These are phyloP conservation scores for Misgurnus anguillicaudatus DNA, from an alignment of 2,113 vertebrate species.

Conservation along the genomic window DNA sequence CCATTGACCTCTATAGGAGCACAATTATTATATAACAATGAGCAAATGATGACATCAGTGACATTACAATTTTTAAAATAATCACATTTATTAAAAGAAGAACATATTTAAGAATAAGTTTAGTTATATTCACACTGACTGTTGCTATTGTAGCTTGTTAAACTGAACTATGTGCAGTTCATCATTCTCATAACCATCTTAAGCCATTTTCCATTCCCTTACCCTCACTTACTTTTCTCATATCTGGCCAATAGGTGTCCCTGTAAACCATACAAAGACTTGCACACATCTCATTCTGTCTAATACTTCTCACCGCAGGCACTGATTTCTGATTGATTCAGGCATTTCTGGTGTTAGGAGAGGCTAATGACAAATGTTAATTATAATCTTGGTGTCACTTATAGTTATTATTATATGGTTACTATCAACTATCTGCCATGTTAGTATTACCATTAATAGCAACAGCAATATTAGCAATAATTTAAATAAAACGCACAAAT, in stretches of 20 bases:
- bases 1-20: no score
- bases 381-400: neutral
- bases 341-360: neutral
- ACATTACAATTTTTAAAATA: no score
- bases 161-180: neutral
- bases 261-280: slow-evolving; percentile 84
- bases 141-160: neutral
- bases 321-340: neutral
- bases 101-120: neutral
- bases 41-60: neutral
- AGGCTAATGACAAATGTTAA: neutral
- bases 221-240: neutral
- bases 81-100: neutral
- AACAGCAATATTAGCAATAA: neutral
- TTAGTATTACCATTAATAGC: neutral
- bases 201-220: neutral
- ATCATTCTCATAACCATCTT: neutral
- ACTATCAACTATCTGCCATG: neutral
- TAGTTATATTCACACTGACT: neutral
- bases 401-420: neutral
- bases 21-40: neutral
- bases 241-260: slow-evolving; percentile 88
- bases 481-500: neutral
- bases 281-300: neutral
- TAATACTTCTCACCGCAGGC: neutral